phyloP scores from a whole-genome alignment of 2,113 vertebrate species.

The Gobius niger region DNA sequence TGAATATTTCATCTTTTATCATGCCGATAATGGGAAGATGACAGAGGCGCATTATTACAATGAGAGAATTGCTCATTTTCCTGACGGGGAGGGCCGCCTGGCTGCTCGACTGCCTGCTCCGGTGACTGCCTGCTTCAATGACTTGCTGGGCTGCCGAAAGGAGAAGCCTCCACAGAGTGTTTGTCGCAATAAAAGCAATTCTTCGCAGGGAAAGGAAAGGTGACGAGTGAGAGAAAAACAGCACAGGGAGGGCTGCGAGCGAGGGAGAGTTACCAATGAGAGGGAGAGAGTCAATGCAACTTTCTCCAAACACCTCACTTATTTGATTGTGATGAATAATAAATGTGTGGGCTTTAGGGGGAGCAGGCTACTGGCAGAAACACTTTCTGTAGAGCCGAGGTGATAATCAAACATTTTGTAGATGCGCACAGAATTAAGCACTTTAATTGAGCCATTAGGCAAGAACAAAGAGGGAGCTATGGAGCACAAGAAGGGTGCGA shows the following conservation, averaged over 20 bases:
- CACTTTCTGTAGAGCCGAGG: conserved; percentile 58
- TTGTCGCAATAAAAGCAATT: conserved; percentile 95
- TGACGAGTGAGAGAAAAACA: conserved; percentile 74
- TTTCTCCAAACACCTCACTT: conserved; percentile 92
- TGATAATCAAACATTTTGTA: conserved; percentile 76
- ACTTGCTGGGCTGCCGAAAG: conserved; percentile 66
- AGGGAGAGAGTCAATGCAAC: conserved; percentile 84
- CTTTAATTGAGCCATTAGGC: conserved; percentile 82
- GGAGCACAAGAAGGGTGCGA: conserved; percentile 31
- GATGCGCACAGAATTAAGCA: conserved; percentile 80
- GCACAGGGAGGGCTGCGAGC: conserved; percentile 72
- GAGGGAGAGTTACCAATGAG: conserved; percentile 64
- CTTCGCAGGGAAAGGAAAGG: conserved; percentile 72
- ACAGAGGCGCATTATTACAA: conserved; percentile 99
- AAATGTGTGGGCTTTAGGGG: conserved; percentile 80
- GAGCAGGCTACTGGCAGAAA: conserved; percentile 21
- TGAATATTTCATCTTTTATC: conserved; percentile 99
- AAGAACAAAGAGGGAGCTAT: conserved; percentile 67
- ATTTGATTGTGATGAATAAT: conserved; percentile 99
- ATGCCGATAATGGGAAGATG: conserved; percentile 99
- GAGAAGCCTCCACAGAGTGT: conserved; percentile 77
- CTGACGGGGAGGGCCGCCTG: conserved; percentile 77
- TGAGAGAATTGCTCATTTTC: conserved; percentile 99
- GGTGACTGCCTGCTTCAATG: conserved; percentile 59
- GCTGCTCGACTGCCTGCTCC: conserved; percentile 60